Percentiles rank a stretch among this genome's conserved stretches.
Conservation (phyloP, 2,113 vertebrate species). For the Collichthys lucidus region DNA sequence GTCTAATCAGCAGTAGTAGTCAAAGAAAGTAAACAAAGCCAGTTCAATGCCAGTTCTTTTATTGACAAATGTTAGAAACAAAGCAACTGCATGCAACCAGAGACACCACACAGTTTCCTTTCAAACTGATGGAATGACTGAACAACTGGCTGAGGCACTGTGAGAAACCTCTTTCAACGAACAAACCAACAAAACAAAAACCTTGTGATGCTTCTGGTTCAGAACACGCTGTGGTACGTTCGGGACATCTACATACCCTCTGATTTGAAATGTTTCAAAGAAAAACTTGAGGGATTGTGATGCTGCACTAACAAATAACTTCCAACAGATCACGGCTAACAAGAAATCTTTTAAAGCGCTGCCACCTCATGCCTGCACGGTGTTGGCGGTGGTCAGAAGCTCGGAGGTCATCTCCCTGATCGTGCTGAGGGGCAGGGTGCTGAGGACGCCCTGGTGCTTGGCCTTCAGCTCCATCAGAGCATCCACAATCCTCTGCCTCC, state of each 20-base stretch:
- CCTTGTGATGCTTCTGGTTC: neutral
- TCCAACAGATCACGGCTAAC: neutral
- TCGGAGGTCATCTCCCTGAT: slow-evolving; percentile 79
- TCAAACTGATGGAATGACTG: neutral
- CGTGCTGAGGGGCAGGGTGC: slow-evolving; percentile 67
- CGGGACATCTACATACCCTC: neutral
- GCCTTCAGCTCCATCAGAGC: slow-evolving; percentile 69
- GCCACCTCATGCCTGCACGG: neutral
- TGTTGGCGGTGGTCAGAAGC: slow-evolving; percentile 49
- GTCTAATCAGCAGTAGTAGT: neutral
- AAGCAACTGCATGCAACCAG: neutral
- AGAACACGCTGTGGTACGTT: no score
- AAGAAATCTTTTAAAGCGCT: neutral
- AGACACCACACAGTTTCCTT: neutral
- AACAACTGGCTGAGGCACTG: neutral
- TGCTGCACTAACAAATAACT: neutral
- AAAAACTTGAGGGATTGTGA: neutral
- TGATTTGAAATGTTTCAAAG: neutral
- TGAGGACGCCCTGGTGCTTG: slow-evolving; percentile 60
- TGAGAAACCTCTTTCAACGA: neutral
- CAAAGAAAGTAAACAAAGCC: neutral
- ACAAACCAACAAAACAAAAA: neutral
- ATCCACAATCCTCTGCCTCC: slow-evolving; percentile 60
- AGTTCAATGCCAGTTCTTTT: neutral
- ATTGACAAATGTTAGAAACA: neutral